Percentiles rank a stretch among this genome's conserved stretches.
These are phyloP conservation scores for Boloria selene DNA, from an alignment of 2,888 invertebrate genomes.

Conservation along the genomic window DNA sequence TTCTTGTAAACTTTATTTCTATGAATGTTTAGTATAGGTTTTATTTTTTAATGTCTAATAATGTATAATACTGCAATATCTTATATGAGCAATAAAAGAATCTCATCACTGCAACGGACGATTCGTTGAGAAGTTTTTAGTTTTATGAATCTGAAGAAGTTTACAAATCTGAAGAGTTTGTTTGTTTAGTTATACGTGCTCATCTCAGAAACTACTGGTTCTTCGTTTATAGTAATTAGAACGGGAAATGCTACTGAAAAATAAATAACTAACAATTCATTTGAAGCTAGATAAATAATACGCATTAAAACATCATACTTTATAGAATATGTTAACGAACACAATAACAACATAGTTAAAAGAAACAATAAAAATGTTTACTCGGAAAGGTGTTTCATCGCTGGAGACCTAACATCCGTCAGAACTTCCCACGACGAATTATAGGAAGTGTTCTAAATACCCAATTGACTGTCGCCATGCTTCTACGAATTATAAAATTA, in stretches of 20 bases:
- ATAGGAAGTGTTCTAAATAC: constrained; percentile 59
- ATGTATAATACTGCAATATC: constrained; percentile 31
- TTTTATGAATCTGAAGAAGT: no score
- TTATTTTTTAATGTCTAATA: constrained; percentile 34
- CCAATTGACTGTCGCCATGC: constrained; percentile 45
- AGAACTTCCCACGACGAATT: constrained; percentile 62
- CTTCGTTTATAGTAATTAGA: no score
- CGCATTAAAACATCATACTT: background rate
- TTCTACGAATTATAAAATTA: constrained; percentile 48
- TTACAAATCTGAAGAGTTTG: no score
- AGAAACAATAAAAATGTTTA: constrained; percentile 10
- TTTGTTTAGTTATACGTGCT: no score
- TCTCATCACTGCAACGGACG: no score
- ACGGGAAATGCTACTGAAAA: no score
- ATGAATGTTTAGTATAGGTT: constrained; percentile 12
- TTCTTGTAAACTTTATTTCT: constrained; percentile 18
- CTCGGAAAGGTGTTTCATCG: constrained; percentile 28
- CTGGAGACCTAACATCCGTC: constrained; percentile 49
- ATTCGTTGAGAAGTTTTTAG: no score
- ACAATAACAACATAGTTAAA: background rate
- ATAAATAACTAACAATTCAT: background rate
- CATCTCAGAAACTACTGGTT: no score
- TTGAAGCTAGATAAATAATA: background rate
- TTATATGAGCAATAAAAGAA: no score
- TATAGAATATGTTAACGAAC: constrained; percentile 3